Evolutionary conservation across 2,888 invertebrate genomes (phyloP), one percentile per base, ranked within the genome.

Genomic region (Ornithoptera alexandrae): DNA sequence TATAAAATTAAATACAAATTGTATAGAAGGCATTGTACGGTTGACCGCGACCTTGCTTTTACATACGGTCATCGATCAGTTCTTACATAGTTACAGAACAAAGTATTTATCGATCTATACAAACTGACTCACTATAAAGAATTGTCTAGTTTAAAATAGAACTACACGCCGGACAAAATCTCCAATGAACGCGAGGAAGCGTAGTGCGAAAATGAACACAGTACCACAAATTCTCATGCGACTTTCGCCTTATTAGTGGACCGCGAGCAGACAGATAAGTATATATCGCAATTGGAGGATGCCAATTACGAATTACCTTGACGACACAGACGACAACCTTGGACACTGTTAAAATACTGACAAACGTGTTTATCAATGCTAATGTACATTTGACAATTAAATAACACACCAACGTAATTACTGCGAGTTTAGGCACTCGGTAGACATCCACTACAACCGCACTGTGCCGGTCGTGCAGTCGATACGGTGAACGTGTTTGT

Each of bases 41-140:
- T 77, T 85, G 85, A 76, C 84, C 84, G 76, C 85, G 88, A 88
- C 90, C 90, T 92, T 91, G 87, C 78, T 77, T 70, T 77, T 79
- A 81, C 81, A 84, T 86, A 83, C 80, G 83, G 83, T 88, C 83
- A 84, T 81, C 84, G 84, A 72, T 77, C 79, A 78, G 82, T 86
- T 89, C 84, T 85, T 85, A 83, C 76, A 77, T 75, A 80, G 76
- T 73, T 80, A 74, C 74, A 82, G 75, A 79, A 81, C 77, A 75
- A 77, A 77, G 79, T 89, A 89, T 89, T 89, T 89, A 84, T 83
- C 76, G 75, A 78, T 80, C 79, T 77, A 73, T 74, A 74, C 78
- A 79, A 75, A 78, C 78, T 90, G 89, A 90, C 83, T 90, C 86
- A 89, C 81, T 81, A 77, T 79, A 81, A 76, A 77, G 75, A 78